Evolutionary conservation across 2,113 vertebrate species (phyloP).

Genomic region (Pogonocichla stellata): DNA sequence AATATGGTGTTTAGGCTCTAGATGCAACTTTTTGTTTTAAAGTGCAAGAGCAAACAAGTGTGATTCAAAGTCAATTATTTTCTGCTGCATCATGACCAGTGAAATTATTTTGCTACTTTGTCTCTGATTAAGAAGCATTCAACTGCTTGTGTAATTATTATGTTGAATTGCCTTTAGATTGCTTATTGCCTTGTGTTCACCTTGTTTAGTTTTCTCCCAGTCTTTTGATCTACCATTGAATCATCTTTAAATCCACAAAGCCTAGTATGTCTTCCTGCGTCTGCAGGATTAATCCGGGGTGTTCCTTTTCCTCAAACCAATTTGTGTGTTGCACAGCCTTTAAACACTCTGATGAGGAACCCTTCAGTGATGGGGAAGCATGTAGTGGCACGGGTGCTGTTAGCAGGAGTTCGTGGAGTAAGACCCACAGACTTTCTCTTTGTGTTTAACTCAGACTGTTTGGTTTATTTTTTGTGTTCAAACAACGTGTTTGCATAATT

Average conservation of each 20-base stretch:
- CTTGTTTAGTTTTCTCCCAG: background rate
- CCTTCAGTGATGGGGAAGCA: constrained; percentile 79
- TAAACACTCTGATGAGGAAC: constrained; percentile 77
- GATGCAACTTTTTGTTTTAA: background rate
- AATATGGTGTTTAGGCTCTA: background rate
- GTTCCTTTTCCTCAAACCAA: constrained; percentile 39
- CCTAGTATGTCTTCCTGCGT: background rate
- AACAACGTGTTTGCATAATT: background rate
- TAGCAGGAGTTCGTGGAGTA: constrained; percentile 53
- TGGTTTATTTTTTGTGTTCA: background rate
- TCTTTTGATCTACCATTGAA: background rate
- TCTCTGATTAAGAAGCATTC: background rate
- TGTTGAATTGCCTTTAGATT: background rate
- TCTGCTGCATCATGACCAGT: background rate
- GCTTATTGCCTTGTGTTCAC: background rate
- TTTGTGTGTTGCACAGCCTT: constrained; percentile 75
- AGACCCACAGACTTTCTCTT: background rate
- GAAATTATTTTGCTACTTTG: background rate
- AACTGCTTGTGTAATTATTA: background rate
- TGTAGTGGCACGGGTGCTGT: constrained; percentile 75
- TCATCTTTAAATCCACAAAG: background rate
- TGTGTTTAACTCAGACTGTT: background rate
- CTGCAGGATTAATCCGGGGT: background rate
- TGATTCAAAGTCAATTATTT: background rate
- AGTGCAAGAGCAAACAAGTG: background rate